phyloP scores from a whole-genome alignment of 2,797 vertebrate genomes.

The Discoglossus pictus region DNA sequence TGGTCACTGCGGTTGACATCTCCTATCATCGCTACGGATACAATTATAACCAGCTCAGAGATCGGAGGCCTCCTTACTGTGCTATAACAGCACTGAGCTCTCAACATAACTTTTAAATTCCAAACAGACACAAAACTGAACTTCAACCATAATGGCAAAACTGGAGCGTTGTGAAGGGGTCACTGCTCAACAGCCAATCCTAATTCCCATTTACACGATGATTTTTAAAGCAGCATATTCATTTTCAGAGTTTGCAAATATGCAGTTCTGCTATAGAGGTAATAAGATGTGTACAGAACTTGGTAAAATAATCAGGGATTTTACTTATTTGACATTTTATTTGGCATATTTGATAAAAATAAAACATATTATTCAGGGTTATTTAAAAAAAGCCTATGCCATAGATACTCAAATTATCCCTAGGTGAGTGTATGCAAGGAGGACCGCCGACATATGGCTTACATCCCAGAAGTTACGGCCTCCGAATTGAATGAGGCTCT shows the following conservation, averaged over 20 bases:
- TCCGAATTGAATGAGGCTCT: no score
- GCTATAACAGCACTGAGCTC: not conserved
- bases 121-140: slow-evolving; percentile 20
- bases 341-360: no score
- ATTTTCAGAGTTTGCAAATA: slow-evolving; percentile 3
- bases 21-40: slow-evolving; percentile 33
- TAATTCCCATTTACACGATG: slow-evolving; percentile 19
- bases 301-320: no score
- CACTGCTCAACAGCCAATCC: slow-evolving; percentile 14
- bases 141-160: slow-evolving; percentile 14
- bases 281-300: no score
- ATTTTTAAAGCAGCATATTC: slow-evolving; percentile 10
- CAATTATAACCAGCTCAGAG: slow-evolving; percentile 36
- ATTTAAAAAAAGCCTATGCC: no score
- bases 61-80: slow-evolving; percentile 16
- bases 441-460: no score
- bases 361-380: no score
- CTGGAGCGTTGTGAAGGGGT: slow-evolving; percentile 5
- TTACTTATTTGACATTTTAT: no score
- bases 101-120: slow-evolving; percentile 27
- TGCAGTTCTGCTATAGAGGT: not conserved
- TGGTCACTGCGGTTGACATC: slow-evolving; percentile 42
- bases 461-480: no score
- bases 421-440: no score
- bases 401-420: no score